Percentiles rank a stretch among this genome's conserved stretches.
Conservation (phyloP, 2,888 invertebrate species). For the Leptinotarsa rubiginosa region DNA sequence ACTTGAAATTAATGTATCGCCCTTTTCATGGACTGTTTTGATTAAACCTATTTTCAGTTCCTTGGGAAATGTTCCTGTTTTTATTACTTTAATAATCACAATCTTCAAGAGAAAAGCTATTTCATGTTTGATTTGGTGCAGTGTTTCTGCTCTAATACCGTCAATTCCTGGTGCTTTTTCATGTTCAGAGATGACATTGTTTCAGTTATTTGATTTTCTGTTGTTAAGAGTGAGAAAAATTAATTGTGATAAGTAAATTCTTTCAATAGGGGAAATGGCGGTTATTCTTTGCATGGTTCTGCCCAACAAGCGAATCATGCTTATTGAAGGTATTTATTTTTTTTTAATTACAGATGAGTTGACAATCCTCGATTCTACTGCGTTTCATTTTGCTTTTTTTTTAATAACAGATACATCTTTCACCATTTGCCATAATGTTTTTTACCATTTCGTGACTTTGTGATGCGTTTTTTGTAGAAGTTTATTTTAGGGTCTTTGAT, state of each 20-base stretch:
- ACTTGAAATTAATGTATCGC: background rate
- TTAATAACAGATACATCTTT: background rate
- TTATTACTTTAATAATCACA: background rate
- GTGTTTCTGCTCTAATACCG: background rate
- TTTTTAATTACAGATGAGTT: no score
- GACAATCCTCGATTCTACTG: no score
- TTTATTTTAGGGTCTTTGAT: background rate
- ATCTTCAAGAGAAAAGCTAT: background rate
- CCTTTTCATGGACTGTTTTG: background rate
- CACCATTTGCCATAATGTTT: conserved; percentile 13
- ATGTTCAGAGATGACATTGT: background rate
- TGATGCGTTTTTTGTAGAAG: conserved; percentile 11
- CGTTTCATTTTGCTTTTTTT: background rate
- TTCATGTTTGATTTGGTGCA: background rate
- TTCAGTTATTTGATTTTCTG: conserved; percentile 7
- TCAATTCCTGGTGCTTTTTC: conserved; percentile 7
- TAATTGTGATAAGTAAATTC: background rate
- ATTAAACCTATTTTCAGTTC: conserved; percentile 12
- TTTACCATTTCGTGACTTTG: no score
- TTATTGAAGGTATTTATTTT: conserved; percentile 8
- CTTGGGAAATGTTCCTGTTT: conserved; percentile 1
- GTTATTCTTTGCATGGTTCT: conserved; percentile 3
- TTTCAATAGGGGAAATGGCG: background rate
- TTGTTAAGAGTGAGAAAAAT: conserved; percentile 6
- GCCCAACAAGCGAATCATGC: background rate